Conservation (phyloP, 2,888 invertebrate species). For the Philonicus albiceps region DNA sequence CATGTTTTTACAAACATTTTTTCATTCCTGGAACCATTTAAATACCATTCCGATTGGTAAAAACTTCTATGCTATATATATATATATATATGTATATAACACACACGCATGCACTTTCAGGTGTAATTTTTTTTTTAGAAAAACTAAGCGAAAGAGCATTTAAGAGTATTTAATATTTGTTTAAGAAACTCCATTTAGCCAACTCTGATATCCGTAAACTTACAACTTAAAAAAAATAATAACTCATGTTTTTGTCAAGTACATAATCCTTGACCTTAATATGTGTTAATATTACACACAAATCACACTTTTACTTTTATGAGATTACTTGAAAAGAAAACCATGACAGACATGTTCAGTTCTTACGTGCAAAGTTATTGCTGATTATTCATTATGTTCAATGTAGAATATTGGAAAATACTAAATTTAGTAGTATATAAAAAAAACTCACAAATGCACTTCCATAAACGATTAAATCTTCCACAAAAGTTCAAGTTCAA, state of each 20-base stretch:
- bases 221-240: no score
- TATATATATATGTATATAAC: no score
- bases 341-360: background rate
- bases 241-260: no score
- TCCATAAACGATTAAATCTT: background rate
- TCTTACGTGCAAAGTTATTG: background rate
- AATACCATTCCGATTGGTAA: background rate
- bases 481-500: slow-evolving; percentile 5
- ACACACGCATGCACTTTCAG: background rate
- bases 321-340: background rate
- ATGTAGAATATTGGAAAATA: background rate
- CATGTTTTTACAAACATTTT: background rate
- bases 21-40: background rate
- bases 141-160: background rate
- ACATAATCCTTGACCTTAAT: no score
- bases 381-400: background rate
- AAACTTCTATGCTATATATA: background rate
- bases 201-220: no score
- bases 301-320: background rate
- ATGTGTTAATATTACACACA: no score
- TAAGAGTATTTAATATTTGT: background rate
- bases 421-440: background rate
- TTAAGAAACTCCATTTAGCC: no score
- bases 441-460: background rate
- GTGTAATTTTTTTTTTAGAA: background rate